A percentile compares a stretch with the other conserved stretches of the same genome.
Evolutionary conservation across 1,140 invertebrate species (phyloP).

Genomic region (Sycophaga agraensis): DNA sequence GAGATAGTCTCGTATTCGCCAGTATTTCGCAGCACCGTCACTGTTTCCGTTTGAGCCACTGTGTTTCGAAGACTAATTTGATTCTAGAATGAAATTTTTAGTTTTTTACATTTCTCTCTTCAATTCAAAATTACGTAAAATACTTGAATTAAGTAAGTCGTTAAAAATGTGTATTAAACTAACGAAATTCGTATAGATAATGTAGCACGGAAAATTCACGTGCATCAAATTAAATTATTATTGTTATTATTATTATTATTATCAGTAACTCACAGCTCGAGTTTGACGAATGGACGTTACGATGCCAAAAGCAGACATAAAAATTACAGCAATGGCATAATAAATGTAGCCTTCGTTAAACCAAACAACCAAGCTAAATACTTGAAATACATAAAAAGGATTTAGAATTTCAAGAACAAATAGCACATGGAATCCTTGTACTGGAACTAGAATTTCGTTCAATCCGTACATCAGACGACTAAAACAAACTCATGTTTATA

Average conservation of each 20-base stretch:
- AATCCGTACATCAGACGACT: constrained; percentile 76
- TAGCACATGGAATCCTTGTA: constrained; percentile 70
- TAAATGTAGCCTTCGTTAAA: constrained; percentile 80
- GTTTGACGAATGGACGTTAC: constrained; percentile 81
- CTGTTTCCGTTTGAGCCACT: constrained; percentile 66
- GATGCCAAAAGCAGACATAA: constrained; percentile 86
- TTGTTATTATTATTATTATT: too few relatives aligned
- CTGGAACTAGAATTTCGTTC: constrained; percentile 79
- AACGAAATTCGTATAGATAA: too few relatives aligned
- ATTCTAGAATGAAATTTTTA: constrained; percentile 59
- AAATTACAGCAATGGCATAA: constrained; percentile 81
- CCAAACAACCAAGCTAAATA: constrained; percentile 83
- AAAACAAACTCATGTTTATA: too few relatives aligned
- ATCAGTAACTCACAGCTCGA: constrained; percentile 72
- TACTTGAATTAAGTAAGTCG: too few relatives aligned
- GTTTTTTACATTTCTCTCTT: too few relatives aligned
- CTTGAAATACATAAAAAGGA: constrained; percentile 91
- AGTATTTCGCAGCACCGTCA: constrained; percentile 59
- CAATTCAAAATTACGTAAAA: too few relatives aligned
- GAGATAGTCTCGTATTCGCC: constrained; percentile 56
- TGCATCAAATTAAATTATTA: too few relatives aligned
- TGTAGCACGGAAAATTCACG: too few relatives aligned
- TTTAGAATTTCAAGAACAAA: constrained; percentile 82
- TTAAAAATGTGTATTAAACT: too few relatives aligned
- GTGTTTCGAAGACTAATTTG: constrained; percentile 72